Evolutionary conservation across 2,888 invertebrate genomes (phyloP).

Genomic region (Netelia fuscicornis): DNA sequence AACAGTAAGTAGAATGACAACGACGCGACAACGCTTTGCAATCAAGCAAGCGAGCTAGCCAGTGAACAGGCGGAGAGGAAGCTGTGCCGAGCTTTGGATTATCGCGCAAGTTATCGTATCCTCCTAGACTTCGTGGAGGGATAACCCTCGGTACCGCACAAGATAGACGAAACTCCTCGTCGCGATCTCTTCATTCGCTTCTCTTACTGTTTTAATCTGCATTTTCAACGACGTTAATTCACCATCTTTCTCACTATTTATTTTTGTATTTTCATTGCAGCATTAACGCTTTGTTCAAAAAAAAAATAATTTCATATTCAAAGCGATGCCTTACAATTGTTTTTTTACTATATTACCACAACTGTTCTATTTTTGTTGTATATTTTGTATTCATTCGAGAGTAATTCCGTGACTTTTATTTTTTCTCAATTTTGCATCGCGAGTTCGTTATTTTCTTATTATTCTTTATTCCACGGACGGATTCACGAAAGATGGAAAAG

Average conservation of each 20-base stretch:
- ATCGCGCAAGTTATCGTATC: slow-evolving; percentile 46
- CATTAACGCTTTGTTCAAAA: neutral
- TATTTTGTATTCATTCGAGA: too few relatives aligned
- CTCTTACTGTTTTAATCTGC: neutral
- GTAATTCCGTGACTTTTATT: neutral
- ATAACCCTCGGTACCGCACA: neutral
- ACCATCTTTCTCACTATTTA: neutral
- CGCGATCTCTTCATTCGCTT: neutral
- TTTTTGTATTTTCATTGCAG: neutral
- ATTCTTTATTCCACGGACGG: neutral
- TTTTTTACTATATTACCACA: too few relatives aligned
- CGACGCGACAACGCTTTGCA: slow-evolving; percentile 38
- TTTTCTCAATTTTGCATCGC: neutral
- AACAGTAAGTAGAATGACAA: slow-evolving; percentile 23
- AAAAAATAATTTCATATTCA: too few relatives aligned
- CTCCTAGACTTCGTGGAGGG: neutral
- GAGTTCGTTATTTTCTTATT: neutral
- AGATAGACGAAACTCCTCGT: neutral
- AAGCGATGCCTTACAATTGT: too few relatives aligned
- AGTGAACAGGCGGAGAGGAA: slow-evolving; percentile 38
- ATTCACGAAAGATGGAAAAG: neutral
- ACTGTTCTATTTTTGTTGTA: too few relatives aligned
- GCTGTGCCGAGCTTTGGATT: slow-evolving; percentile 44
- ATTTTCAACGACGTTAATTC: neutral
- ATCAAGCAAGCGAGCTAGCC: slow-evolving; percentile 23